Conservation (phyloP, 64 coral and sea anemone species). For the Montipora sp. region DNA sequence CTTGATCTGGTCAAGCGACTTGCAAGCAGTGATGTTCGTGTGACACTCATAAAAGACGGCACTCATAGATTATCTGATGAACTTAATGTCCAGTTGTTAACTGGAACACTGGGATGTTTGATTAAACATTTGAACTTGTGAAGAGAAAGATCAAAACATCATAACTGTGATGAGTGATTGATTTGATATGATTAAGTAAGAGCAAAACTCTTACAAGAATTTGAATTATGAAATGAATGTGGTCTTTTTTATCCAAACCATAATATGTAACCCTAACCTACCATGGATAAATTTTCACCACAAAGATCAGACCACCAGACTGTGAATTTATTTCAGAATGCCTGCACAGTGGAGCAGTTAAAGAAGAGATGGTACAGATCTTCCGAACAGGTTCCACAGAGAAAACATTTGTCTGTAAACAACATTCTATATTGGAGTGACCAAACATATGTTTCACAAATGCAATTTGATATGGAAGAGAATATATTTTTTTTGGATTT, state of each 20-base stretch:
- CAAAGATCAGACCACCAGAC: constrained; percentile 8
- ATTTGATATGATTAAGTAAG: too few species aligned
- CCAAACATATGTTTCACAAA: neutral
- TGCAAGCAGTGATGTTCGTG: constrained; percentile 62
- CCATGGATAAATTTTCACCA: neutral
- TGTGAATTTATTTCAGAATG: neutral
- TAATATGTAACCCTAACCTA: too few species aligned
- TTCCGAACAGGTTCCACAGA: neutral
- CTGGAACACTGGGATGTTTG: constrained; percentile 63
- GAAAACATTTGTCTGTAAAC: neutral
- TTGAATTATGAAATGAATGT: too few species aligned
- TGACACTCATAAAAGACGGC: constrained; percentile 81
- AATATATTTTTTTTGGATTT: neutral
- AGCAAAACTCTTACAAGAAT: too few species aligned
- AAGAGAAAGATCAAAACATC: neutral
- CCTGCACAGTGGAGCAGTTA: neutral
- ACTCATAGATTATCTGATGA: constrained; percentile 76
- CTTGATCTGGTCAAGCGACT: constrained; percentile 72
- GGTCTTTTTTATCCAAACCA: too few species aligned
- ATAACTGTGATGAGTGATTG: neutral
- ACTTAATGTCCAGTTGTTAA: constrained; percentile 62
- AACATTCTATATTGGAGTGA: neutral
- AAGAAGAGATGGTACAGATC: neutral
- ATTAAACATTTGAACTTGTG: constrained; percentile 46
- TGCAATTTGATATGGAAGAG: neutral